Evolutionary conservation across 2,888 invertebrate genomes (phyloP).

Genomic region (Drosophila paramelanica): DNA sequence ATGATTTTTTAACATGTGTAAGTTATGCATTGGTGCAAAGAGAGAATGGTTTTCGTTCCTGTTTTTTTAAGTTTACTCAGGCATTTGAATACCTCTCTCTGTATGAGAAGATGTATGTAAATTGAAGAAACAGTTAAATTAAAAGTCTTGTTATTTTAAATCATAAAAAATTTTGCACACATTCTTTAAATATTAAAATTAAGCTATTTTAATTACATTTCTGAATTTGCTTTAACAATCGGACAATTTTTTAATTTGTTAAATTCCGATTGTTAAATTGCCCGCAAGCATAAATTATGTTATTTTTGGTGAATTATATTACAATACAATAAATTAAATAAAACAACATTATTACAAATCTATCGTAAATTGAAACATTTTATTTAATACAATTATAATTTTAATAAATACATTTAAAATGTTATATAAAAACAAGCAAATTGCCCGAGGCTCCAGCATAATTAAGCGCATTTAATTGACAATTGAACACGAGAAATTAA

Average conservation of each 20-base stretch:
- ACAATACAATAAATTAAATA: not conserved
- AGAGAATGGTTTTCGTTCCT: too few relatives aligned
- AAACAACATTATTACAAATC: not conserved
- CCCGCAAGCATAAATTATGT: not conserved
- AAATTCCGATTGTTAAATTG: too few relatives aligned
- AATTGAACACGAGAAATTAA: conserved; percentile 2
- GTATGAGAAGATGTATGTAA: too few relatives aligned
- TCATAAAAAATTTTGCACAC: too few relatives aligned
- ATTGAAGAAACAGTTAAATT: too few relatives aligned
- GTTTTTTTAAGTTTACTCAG: too few relatives aligned
- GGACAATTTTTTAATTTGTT: not conserved
- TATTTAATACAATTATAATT: not conserved
- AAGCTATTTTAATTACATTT: too few relatives aligned
- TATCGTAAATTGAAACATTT: not conserved
- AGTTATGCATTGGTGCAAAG: too few relatives aligned
- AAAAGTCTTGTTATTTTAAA: too few relatives aligned
- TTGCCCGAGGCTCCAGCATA: not conserved
- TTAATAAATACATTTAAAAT: not conserved
- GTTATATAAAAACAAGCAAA: not conserved
- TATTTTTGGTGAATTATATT: not conserved
- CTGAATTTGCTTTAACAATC: too few relatives aligned
- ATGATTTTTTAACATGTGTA: not conserved
- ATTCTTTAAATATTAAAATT: too few relatives aligned
- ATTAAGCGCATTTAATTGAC: conserved; percentile 11
- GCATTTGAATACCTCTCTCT: too few relatives aligned